Evolutionary conservation across 2,797 vertebrate genomes (phyloP), one percentile per base, ranked within the genome.

Genomic region (Brachyalestes nurse): DNA sequence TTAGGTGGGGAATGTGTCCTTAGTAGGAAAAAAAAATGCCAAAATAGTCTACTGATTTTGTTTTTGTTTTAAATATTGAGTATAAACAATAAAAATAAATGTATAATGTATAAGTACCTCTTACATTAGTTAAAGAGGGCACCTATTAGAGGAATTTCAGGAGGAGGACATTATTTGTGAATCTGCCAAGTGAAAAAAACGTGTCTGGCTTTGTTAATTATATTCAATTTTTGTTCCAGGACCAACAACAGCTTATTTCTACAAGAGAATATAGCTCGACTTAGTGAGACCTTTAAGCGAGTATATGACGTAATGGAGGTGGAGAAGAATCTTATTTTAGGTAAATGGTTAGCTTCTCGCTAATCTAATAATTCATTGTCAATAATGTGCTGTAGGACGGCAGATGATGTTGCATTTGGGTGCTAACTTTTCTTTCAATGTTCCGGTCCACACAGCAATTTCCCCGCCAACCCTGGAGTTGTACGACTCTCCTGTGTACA

Each of bases 321-420:
- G 47, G 98, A 99, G 85, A 99, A 95, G 90, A 96, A 97, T 67
- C 82, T 93, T 75, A 94, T 98, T 90, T 94, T 99, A 80, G 97
- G 98, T 99, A 92, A 93, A 92, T 69, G 66, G 23, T 61, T 2
- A 74, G n/a, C 4, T n/a, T 7, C 21, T 57, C 28, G 69, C 0
- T 7, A 1, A 2, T 34, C 34, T 34, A 34, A 34, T 34, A 34
- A 34, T 34, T 34, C 34, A 34, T 3, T 4, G 5, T 34, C 34
- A 34, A 4, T 34, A 34, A 34, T 34, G 34, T 2, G 34, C 34
- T 34, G 34, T 34, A 34, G 34, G 34, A 3, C 2, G 34, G 34
- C 34, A 34, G 34, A 4, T 34, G 34, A 34, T 4, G 4, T 34
- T 34, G 34, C 34, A 34, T 34, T 34, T 34, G 34, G 34, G 4